Conservation (phyloP, 2,797 vertebrate genomes). For the Myotis findleyi region DNA sequence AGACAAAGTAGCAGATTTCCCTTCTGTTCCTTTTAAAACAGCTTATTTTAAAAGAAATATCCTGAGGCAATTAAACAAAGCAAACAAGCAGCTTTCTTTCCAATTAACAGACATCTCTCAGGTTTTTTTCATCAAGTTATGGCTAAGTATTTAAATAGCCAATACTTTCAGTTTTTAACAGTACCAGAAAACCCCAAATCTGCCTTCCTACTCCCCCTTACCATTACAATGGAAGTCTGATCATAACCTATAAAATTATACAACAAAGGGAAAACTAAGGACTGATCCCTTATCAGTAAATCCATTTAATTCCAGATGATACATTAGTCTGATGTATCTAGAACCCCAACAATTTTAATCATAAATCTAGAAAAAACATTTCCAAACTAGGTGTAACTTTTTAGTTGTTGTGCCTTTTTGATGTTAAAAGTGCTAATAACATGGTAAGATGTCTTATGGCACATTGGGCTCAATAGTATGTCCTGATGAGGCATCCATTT, state of each 20-base stretch:
- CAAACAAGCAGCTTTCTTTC: constrained; percentile 64
- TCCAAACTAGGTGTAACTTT: constrained; percentile 31
- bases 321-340: background rate
- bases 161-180: constrained; percentile 12
- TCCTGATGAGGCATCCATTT: constrained; percentile 19
- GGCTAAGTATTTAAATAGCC: constrained; percentile 27
- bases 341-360: constrained; percentile 29
- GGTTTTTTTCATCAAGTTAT: constrained; percentile 36
- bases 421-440: constrained; percentile 68
- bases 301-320: constrained; percentile 38
- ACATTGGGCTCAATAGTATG: constrained; percentile 42
- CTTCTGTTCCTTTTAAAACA: constrained; percentile 72
- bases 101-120: background rate
- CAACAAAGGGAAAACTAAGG: constrained; percentile 67
- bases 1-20: constrained; percentile 68
- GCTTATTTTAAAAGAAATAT: constrained; percentile 72
- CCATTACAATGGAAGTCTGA: constrained; percentile 47
- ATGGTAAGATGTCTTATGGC: constrained; percentile 61
- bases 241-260: constrained; percentile 57
- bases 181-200: constrained; percentile 52
- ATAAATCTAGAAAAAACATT: constrained; percentile 32
- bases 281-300: constrained; percentile 57
- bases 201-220: constrained; percentile 54
- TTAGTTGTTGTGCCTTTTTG: constrained; percentile 69
- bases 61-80: constrained; percentile 73